Base-by-base conservation (phyloP, 1,140 invertebrate species). In the Achroia grisella region DNA sequence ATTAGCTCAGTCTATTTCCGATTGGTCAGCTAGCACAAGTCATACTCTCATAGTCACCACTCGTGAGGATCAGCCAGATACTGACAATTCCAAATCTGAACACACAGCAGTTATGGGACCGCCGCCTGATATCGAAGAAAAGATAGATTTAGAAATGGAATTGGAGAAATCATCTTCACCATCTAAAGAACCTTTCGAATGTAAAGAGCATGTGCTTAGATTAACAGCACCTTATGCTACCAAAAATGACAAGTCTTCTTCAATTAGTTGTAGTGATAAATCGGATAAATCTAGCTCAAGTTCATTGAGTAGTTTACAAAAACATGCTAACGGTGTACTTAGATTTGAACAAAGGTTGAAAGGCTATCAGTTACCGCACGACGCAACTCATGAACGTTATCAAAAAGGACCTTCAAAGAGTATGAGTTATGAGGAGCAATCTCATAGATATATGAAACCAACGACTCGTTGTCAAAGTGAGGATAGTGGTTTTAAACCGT, bases 1-100 rank as follows among this genome's bases (percentile, higher is more conserved):
- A 0, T 56, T 90, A 61, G 89, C 88, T 17, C 88, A 89, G 36
- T 89, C 88, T 8, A 89, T 89, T 52, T 89, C 88, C 11, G 88
- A 90, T 48, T 90, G 89, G 89, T 89, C 89, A 8, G 17, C 88
- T 0, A 89, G 88, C 30, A 89, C 88, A 8, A 89, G 88, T 68
- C 87, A 88, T 36, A 90, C 89, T 0, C 53, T 90, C 9, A 80
- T 89, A 5, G 86, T 80, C 2, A 87, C 87, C n/a, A 70, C 86
- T n/a, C 71, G 80, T 2, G 82, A 75, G 52, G 86, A 87, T 57
- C 73, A 73, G 46, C 54, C 52, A 14, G 71, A 71, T 10, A 36
- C 40, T 4, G 75, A 85, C 10, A 54, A 74, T 29, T 52, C 62
- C 4, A 74, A 69, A 51, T 73, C 63, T 33, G 69, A 82, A 33